Evolutionary conservation across 2,113 vertebrate genomes (phyloP), one percentile per base, ranked within the genome.

Genomic region (Talpa occidentalis): DNA sequence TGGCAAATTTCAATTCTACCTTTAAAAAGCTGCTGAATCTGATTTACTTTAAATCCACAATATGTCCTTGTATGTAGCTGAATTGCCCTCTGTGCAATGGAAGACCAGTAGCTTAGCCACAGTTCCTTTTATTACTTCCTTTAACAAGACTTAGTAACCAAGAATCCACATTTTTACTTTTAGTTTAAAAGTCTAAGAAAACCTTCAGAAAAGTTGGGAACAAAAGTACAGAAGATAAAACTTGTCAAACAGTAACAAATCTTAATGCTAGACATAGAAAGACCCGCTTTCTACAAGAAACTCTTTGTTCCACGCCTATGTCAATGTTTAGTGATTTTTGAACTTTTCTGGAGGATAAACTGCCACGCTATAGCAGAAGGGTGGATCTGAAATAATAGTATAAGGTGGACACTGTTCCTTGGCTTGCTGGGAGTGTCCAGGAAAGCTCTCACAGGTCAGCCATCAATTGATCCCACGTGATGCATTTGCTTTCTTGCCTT

Each of bases 1-100:
- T 14, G 60, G 67, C 42, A 72, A 67, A 73, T 95, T 96, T 88
- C 76, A 97, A 93, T 90, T 49, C 72, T 56, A 95, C 76, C 92
- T 92, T 96, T 90, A 76, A 76, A 93, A 93, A 74, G 6, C 59
- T 73, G 67, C 95, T 94, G 96, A 88, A 93, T 96, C 90, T 94
- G 87, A 96, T 88, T 95, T 92, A 76, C 73, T 96, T 73, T 21
- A 37, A 76, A 32, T 74, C 22, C 35, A 97, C 95, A 97, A 95
- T 94, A 83, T 93, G 77, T 59, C 94, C 94, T 94, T 97, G 94
- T 97, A 21, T 93, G 88, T 16, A 77, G 87, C 90, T 95, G 95
- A 97, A 97, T 96, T 88, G 83, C 97, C 93, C 40, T 97, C 95
- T 97, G 94, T 97, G 83, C 96, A 95, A 60, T 72, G 88, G 92